A percentile compares a stretch with the other conserved stretches of the same genome.
phyloP scores from a whole-genome alignment of 2,113 vertebrate genomes.

The Erinaceus europaeus region DNA sequence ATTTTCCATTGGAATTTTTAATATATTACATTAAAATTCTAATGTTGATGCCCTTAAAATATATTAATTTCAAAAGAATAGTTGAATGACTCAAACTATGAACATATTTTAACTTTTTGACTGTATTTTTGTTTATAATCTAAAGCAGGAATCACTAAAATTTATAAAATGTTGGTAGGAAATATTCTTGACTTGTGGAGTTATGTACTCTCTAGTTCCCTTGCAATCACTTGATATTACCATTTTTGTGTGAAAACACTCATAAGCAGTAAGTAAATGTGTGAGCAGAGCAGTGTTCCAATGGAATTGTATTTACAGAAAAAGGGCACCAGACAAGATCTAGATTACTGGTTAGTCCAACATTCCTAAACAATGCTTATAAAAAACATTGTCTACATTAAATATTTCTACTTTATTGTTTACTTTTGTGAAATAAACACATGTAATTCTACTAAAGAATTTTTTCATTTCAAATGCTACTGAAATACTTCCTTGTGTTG shows the following conservation, averaged over 20 bases:
- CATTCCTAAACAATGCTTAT: too few relatives aligned
- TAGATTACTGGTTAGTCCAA: neutral
- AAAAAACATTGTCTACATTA: too few relatives aligned
- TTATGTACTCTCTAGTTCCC: neutral
- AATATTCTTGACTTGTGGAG: neutral
- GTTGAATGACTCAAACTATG: neutral
- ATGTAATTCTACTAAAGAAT: too few relatives aligned
- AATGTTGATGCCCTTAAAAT: too few relatives aligned
- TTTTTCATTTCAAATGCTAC: too few relatives aligned
- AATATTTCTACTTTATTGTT: too few relatives aligned
- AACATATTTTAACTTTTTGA: neutral
- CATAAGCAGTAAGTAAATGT: neutral
- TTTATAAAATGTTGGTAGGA: neutral
- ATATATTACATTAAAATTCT: too few relatives aligned
- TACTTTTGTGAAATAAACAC: too few relatives aligned
- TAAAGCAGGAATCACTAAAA: neutral
- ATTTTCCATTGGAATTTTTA: too few relatives aligned
- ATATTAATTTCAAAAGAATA: too few relatives aligned
- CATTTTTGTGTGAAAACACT: neutral
- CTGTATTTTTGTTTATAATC: neutral
- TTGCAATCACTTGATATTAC: neutral
- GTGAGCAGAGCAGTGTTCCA: neutral
- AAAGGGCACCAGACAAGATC: neutral
- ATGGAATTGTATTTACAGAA: neutral
- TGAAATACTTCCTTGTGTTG: too few relatives aligned